Conservation (phyloP, 2,888 invertebrate genomes). For the Entomobrya proxima region DNA sequence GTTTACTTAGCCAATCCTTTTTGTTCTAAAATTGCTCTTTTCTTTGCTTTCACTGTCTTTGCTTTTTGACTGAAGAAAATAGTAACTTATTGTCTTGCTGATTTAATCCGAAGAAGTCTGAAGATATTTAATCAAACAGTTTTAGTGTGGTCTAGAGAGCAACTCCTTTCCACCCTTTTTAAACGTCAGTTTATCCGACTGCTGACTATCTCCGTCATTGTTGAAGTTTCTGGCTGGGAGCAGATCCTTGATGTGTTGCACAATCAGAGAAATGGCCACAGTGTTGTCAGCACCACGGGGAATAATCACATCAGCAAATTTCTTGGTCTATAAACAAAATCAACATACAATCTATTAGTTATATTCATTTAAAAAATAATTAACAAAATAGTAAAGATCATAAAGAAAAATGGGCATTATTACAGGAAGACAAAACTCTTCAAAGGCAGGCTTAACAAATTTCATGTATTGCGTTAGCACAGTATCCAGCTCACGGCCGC, state of each 20-base stretch:
- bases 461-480: constrained; percentile 98
- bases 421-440: constrained; percentile 98
- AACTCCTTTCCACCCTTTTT: constrained; percentile 51
- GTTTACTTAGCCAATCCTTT: too few species aligned
- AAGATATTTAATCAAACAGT: too few species aligned
- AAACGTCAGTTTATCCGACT: constrained; percentile 31
- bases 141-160: constrained; percentile 53
- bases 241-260: constrained; percentile 96
- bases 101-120: too few species aligned
- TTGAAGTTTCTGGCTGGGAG: constrained; percentile 51
- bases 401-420: constrained; percentile 77
- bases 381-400: not conserved
- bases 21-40: too few species aligned
- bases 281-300: constrained; percentile 98
- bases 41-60: too few species aligned
- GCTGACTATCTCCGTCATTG: not conserved
- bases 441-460: constrained; percentile 99
- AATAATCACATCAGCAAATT: constrained; percentile 99
- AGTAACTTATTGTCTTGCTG: too few species aligned
- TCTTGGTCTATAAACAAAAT: constrained; percentile 88
- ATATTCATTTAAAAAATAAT: not conserved
- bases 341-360: not conserved
- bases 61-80: too few species aligned
- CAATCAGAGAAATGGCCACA: constrained; percentile 99
- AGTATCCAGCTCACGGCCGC: constrained; percentile 94